Evolutionary conservation across 2,888 invertebrate species (phyloP), one percentile per base, ranked within the genome.

Genomic region (Invenusta paracnida): DNA sequence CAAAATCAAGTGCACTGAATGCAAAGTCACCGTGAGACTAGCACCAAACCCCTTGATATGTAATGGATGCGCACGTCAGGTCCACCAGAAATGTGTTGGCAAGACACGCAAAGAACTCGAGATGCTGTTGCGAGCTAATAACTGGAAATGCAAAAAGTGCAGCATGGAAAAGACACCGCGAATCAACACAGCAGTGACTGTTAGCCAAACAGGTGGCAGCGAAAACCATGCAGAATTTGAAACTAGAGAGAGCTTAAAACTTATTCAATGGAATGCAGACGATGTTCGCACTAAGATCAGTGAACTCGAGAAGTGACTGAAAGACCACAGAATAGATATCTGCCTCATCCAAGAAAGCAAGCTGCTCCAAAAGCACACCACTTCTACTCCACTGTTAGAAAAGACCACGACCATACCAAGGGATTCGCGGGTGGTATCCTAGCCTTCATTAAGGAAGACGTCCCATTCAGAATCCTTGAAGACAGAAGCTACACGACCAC

Each of bases 321-420:
- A 48, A 48, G 48, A 48, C 5, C 48, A 48, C 48, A 48, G 48
- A 48, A 48, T 48, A 48, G 48, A 48, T 48, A 17, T 48, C 48
- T 48, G 48, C 48, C 48, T 48, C 48, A 48, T 48, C 48, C 48
- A 48, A 48, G 48, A 48, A 48, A 48, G n/a, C n/a, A n/a, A n/a
- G n/a, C n/a, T n/a, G n/a, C n/a, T n/a, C n/a, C n/a, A n/a, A n/a
- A n/a, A n/a, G n/a, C n/a, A n/a, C n/a, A n/a, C 73, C 73, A 73
- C 73, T 5, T 23, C 73, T 73, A 73, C 73, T 73, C 73, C 27
- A 73, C 73, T 73, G n/a, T 73, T 73, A 73, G 73, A 73, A 73
- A 73, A 73, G 73, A 73, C 25, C 17, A 23, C 23, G 73, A 73
- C 27, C 17, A 73, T 73, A 73, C 73, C 73, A 73, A 73, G 73